Base-by-base conservation (phyloP, 2,797 vertebrate genomes). In the Naso thynnoides region DNA sequence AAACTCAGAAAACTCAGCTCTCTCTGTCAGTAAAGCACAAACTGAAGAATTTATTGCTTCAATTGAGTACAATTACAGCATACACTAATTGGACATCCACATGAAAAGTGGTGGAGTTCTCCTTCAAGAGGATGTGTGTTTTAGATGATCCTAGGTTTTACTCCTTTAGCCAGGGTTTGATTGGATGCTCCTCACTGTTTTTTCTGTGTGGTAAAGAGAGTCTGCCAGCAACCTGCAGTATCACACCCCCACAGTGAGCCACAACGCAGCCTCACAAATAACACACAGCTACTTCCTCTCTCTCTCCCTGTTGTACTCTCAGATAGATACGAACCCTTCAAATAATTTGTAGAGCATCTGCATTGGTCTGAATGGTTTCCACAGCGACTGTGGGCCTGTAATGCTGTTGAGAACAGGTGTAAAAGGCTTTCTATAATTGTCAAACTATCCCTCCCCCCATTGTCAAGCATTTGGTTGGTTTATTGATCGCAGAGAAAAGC, bases 161-260 rank as follows among this genome's bases (percentile, higher is more conserved):
- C 47, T 62, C 16, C 15, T 41, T 8, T 3, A 44, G 60, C 10
- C 3, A 62, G n/a, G 27, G 24, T 48, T 74, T 56, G 47, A 36
- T 29, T 10, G 55, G 54, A 62, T 26, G 52, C 59, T 76, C 69
- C 47, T 78, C 64, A 36, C 58, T 56, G 73, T 66, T 81, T 57
- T n/a, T 65, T 72, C 65, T 82, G 68, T 75, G 57, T 74, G 47
- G 44, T 67, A 24, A 64, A 84, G 73, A 78, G 71, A 69, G 66
- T 82, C 78, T 81, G 85, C 81, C 83, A 86, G 77, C 85, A 90
- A 88, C 85, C 89, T 88, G 86, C 89, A 89, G 63, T 78, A 75
- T 90, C 86, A 90, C 91, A 88, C 84, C 88, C 90, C 86, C 87
- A 88, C 88, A 88, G 63, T 74, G 78, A 86, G 82, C 87, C 78